These are phyloP conservation scores for Anticlea derivata DNA, from an alignment of 2,888 invertebrate species.

Conservation along the genomic window DNA sequence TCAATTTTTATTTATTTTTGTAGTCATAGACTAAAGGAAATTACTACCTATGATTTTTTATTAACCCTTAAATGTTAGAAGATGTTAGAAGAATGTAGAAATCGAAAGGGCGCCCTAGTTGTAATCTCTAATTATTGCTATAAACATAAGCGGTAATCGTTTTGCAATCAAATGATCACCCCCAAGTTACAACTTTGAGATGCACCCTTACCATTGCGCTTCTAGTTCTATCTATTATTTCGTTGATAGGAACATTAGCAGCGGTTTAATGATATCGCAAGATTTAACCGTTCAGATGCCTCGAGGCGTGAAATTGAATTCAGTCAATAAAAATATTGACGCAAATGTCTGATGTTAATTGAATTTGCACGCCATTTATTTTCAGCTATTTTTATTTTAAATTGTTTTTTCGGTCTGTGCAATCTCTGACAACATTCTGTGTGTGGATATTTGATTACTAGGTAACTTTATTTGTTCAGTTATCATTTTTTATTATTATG, in stretches of 20 bases:
- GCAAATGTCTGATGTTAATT: slow-evolving; percentile 45
- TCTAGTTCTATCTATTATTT: not conserved
- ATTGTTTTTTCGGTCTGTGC: slow-evolving; percentile 24
- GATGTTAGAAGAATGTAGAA: not conserved
- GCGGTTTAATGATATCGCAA: slow-evolving; percentile 16
- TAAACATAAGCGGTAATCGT: slow-evolving; percentile 6
- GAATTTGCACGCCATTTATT: slow-evolving; percentile 44
- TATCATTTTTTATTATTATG: not conserved
- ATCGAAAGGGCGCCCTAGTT: not conserved
- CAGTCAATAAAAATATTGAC: slow-evolving; percentile 49
- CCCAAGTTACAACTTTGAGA: slow-evolving; percentile 10
- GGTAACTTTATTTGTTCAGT: not conserved
- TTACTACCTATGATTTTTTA: too few relatives aligned
- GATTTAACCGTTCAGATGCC: slow-evolving; percentile 26
- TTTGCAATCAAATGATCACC: slow-evolving; percentile 1
- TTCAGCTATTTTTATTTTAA: slow-evolving; percentile 28
- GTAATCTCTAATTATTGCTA: slow-evolving; percentile 5
- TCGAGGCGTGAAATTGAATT: slow-evolving; percentile 60
- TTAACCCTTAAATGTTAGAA: too few relatives aligned
- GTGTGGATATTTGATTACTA: not conserved
- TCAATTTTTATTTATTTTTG: too few relatives aligned
- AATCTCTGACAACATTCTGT: slow-evolving; percentile 4
- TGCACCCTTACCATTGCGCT: slow-evolving; percentile 2
- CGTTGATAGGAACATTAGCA: slow-evolving; percentile 9
- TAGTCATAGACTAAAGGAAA: too few relatives aligned